A percentile compares a stretch with the other conserved stretches of the same genome.
Evolutionary conservation across 1,140 invertebrate genomes (phyloP).

Genomic region (Anastrepha ludens): DNA sequence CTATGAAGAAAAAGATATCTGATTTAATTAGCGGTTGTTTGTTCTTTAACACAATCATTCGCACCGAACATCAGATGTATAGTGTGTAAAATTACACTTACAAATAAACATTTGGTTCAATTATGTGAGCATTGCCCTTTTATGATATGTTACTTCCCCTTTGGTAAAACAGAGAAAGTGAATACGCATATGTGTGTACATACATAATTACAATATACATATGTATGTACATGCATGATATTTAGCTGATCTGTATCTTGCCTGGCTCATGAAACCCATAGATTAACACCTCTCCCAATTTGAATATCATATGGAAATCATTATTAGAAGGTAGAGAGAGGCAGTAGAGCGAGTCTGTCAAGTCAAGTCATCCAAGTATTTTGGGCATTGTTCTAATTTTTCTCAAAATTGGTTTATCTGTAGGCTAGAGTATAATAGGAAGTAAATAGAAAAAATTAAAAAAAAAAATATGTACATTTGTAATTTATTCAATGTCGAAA

Average conservation of each 20-base stretch:
- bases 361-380: no score
- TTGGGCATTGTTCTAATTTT: no score
- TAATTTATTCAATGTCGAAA: no score
- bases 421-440: no score
- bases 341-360: no score
- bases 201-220: neutral
- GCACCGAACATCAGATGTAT: neutral
- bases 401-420: no score
- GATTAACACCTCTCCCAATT: no score
- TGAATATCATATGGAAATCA: no score
- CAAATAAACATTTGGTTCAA: neutral
- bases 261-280: neutral
- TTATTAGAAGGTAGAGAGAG: no score
- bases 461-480: neutral
- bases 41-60: constrained; percentile 9
- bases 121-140: neutral
- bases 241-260: neutral
- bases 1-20: constrained; percentile 12
- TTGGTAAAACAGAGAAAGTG: neutral
- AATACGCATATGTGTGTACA: neutral
- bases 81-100: neutral
- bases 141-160: neutral
- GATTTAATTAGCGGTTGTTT: constrained; percentile 49
- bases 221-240: neutral
- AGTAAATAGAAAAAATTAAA: no score